A percentile compares a stretch with the other conserved stretches of the same genome.
These are phyloP conservation scores for Meloidogyne chitwoodi DNA, from an alignment of 1,140 invertebrate species.

Conservation along the genomic window DNA sequence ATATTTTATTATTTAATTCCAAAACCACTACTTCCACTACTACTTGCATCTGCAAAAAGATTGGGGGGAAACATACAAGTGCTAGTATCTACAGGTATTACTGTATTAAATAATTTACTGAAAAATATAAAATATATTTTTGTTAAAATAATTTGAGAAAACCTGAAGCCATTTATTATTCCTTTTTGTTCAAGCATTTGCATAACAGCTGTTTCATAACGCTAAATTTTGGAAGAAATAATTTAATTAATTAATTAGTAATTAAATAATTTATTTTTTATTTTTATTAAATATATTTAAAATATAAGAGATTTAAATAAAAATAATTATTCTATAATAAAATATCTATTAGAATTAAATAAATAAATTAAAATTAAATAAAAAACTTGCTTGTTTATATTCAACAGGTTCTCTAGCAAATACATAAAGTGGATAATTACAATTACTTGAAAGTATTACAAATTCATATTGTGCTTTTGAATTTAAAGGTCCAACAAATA, in stretches of 20 bases:
- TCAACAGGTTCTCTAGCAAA: conserved; percentile 48
- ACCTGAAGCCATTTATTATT: conserved; percentile 38
- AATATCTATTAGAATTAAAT: background rate
- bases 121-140: conserved; percentile 4
- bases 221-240: conserved; percentile 19
- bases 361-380: background rate
- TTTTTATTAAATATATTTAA: too few relatives aligned
- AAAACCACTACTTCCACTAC: conserved; percentile 9
- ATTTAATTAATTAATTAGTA: too few relatives aligned
- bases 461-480: conserved; percentile 45
- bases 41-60: conserved; percentile 33
- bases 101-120: conserved; percentile 46
- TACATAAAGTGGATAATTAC: conserved; percentile 52
- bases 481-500: conserved; percentile 46
- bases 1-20: background rate
- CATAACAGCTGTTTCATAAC: conserved; percentile 39
- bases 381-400: conserved; percentile 34
- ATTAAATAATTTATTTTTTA: too few relatives aligned
- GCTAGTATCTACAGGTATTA: conserved; percentile 41
- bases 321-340: background rate
- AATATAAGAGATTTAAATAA: background rate
- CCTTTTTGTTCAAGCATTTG: conserved; percentile 50
- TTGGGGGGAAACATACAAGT: conserved; percentile 47
- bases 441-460: conserved; percentile 39
- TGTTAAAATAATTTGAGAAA: background rate